Conservation (phyloP, 2,888 invertebrate species). For the Napeogenes inachia region DNA sequence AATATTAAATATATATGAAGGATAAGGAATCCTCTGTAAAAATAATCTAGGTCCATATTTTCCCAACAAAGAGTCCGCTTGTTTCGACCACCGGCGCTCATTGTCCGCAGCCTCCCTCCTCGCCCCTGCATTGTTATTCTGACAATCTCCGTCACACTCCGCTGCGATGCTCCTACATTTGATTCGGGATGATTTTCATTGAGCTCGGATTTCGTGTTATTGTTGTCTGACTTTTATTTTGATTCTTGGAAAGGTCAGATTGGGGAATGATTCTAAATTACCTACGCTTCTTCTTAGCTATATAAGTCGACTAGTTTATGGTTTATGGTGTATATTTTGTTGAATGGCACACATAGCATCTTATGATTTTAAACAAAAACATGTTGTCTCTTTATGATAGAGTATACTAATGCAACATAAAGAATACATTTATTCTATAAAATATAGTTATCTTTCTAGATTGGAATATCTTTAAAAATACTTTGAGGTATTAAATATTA, state of each 20-base stretch:
- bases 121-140: slow-evolving; percentile 62
- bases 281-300: not conserved
- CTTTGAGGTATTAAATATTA: too few relatives aligned
- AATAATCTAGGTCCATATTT: slow-evolving; percentile 43
- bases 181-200: slow-evolving; percentile 40
- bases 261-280: slow-evolving; percentile 22
- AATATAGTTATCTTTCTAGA: too few relatives aligned
- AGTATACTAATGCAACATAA: too few relatives aligned
- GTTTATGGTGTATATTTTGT: too few relatives aligned
- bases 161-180: slow-evolving; percentile 37
- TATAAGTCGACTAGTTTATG: not conserved
- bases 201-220: slow-evolving; percentile 29
- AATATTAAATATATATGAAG: too few relatives aligned
- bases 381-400: too few relatives aligned
- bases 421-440: too few relatives aligned
- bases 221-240: slow-evolving; percentile 32
- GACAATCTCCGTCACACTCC: slow-evolving; percentile 54
- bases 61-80: slow-evolving; percentile 61
- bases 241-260: slow-evolving; percentile 24
- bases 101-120: slow-evolving; percentile 55
- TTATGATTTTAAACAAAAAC: too few relatives aligned
- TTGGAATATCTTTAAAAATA: too few relatives aligned
- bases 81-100: slow-evolving; percentile 64
- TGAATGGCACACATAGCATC: too few relatives aligned
- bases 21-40: not conserved